phyloP scores from a whole-genome alignment of 2,888 invertebrate species.

The Leucophora obtusa region DNA sequence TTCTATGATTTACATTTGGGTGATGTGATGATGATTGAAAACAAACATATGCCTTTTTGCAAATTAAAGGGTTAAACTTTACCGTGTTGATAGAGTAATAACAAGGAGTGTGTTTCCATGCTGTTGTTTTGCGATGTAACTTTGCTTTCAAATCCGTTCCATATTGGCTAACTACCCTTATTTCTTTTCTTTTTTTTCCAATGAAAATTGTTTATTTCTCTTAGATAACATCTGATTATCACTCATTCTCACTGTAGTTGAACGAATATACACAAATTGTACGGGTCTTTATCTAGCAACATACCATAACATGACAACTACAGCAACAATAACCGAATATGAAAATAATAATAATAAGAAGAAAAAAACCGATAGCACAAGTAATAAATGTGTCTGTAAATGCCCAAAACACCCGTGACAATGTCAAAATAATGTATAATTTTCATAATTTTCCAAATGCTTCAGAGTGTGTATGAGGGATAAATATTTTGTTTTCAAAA shows the following conservation, averaged over 20 bases:
- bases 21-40: slow-evolving; percentile 29
- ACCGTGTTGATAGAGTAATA: slow-evolving; percentile 38
- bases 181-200: slow-evolving; percentile 47
- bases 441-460: slow-evolving; percentile 58
- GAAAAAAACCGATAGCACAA: slow-evolving; percentile 53
- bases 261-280: slow-evolving; percentile 46
- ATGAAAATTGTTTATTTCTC: slow-evolving; percentile 40
- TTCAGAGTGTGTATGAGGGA: too few relatives aligned
- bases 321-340: slow-evolving; percentile 27
- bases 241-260: slow-evolving; percentile 20
- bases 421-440: slow-evolving; percentile 65
- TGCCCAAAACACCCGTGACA: slow-evolving; percentile 64
- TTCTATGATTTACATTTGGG: background rate
- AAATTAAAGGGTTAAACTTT: slow-evolving; percentile 57
- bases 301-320: slow-evolving; percentile 61
- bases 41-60: slow-evolving; percentile 51
- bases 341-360: slow-evolving; percentile 35
- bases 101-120: slow-evolving; percentile 37
- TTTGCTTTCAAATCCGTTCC: slow-evolving; percentile 35
- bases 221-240: slow-evolving; percentile 63
- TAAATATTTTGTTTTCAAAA: slow-evolving; percentile 32
- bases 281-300: slow-evolving; percentile 59
- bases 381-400: slow-evolving; percentile 63
- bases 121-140: slow-evolving; percentile 25
- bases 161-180: slow-evolving; percentile 58